phyloP scores from a whole-genome alignment of 2,113 vertebrate genomes.

The Cyanoderma ruficeps region DNA sequence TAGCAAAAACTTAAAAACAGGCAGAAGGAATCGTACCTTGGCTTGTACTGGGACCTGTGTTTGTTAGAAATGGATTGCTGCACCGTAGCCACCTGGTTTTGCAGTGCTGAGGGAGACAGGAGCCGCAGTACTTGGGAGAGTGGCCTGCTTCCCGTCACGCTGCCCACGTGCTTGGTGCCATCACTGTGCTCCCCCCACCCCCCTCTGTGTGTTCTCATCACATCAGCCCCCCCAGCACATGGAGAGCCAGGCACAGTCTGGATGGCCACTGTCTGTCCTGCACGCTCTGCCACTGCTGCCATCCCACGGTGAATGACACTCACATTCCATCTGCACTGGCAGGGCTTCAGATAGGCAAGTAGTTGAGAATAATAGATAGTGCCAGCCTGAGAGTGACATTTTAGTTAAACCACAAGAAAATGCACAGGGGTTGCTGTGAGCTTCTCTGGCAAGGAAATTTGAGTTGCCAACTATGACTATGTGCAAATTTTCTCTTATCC shows the following conservation, averaged over 20 bases:
- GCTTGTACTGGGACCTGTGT: not conserved
- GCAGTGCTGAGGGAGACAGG: not conserved
- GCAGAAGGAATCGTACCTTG: not conserved
- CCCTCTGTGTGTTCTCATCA: rapidly evolving
- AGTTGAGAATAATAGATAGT: not conserved
- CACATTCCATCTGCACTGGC: not conserved
- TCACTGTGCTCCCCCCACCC: rapidly evolving
- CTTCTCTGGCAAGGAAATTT: not conserved
- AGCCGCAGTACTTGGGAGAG: not conserved
- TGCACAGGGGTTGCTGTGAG: not conserved
- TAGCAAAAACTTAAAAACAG: not conserved
- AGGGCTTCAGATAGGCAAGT: not conserved
- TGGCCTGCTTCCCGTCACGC: rapidly evolving
- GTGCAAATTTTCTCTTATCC: not conserved
- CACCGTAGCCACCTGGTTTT: not conserved
- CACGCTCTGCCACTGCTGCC: rapidly evolving
- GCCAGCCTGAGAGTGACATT: not conserved
- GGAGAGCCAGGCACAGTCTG: rapidly evolving
- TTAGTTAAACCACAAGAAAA: conserved; percentile 9
- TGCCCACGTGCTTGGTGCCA: not conserved
- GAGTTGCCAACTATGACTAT: not conserved
- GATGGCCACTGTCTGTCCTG: not conserved
- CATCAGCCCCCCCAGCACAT: rapidly evolving
- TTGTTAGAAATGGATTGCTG: not conserved
- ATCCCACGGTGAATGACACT: rapidly evolving